phyloP scores from a whole-genome alignment of 2,888 invertebrate genomes.

The Poecilus cupreus region DNA sequence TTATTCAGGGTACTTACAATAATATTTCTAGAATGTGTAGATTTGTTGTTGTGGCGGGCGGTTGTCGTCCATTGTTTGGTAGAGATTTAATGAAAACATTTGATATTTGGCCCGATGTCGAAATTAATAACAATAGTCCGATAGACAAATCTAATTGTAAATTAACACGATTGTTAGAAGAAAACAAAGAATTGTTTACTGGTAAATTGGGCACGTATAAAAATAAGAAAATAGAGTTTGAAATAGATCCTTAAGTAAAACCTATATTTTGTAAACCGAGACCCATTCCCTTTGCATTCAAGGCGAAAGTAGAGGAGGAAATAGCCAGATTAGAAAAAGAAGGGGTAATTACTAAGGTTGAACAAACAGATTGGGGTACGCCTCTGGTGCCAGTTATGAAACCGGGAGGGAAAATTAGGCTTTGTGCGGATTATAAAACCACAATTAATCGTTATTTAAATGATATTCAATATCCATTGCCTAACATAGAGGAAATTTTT shows the following conservation, averaged over 20 bases:
- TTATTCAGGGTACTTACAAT: neutral
- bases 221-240: too few relatives aligned
- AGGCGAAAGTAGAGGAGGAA: too few relatives aligned
- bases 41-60: neutral
- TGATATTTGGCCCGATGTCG: neutral
- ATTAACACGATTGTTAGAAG: neutral
- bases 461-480: conserved; percentile 62
- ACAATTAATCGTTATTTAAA: too few relatives aligned
- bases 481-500: conserved; percentile 61
- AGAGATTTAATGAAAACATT: conserved; percentile 16
- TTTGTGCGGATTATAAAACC: conserved; percentile 65
- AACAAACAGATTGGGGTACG: too few relatives aligned
- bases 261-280: too few relatives aligned
- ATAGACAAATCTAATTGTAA: neutral
- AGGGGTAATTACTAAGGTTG: too few relatives aligned
- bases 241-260: too few relatives aligned
- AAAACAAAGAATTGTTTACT: neutral
- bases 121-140: conserved; percentile 8
- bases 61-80: neutral
- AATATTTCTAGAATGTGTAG: neutral
- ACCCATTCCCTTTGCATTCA: too few relatives aligned
- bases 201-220: too few relatives aligned
- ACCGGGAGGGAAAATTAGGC: too few relatives aligned
- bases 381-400: too few relatives aligned
- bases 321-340: too few relatives aligned